phyloP scores from a whole-genome alignment of 1,140 invertebrate species.

The Mamestra configurata region DNA sequence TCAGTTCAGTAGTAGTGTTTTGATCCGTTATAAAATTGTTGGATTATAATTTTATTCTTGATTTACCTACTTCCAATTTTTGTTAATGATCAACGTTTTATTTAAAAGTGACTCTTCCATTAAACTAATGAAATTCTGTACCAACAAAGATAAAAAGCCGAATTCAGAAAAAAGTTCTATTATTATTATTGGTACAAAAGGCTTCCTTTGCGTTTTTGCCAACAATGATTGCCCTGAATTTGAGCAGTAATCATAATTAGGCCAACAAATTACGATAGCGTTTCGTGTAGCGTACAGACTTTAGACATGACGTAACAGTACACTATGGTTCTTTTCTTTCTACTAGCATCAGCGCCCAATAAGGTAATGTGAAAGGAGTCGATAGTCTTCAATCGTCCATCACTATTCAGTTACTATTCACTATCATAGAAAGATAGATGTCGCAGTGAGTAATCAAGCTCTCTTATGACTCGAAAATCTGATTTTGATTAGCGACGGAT shows the following conservation, averaged over 20 bases:
- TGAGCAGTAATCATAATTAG: constrained; percentile 16
- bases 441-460: not conserved
- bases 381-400: not conserved
- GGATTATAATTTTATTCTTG: not conserved
- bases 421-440: not conserved
- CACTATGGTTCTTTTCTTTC: not conserved
- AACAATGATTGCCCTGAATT: constrained; percentile 9
- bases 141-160: no score
- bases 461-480: not conserved
- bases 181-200: not conserved
- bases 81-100: no score
- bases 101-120: no score
- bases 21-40: not conserved
- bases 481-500: constrained; percentile 28
- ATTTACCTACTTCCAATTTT: no score
- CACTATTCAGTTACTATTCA: not conserved
- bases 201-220: not conserved
- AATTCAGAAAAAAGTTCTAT: not conserved
- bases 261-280: constrained; percentile 16
- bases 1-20: not conserved
- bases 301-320: not conserved
- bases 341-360: not conserved
- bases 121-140: no score
- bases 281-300: not conserved
- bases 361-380: constrained; percentile 26